phyloP scores from a whole-genome alignment of 2,888 invertebrate species.

The Peribatodes rhomboidaria region DNA sequence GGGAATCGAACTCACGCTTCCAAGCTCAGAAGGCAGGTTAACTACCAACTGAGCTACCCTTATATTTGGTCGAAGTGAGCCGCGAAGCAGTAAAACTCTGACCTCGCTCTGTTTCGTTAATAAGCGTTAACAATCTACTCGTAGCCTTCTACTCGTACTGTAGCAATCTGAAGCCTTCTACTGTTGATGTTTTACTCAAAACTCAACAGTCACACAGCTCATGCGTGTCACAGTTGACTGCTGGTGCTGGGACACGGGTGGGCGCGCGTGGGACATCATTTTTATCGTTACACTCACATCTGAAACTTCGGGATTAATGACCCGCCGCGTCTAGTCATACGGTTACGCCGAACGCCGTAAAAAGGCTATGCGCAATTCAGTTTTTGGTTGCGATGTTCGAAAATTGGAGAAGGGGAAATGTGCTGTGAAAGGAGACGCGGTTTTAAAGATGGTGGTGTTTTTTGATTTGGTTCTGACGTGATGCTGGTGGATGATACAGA shows the following conservation, averaged over 20 bases:
- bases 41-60: no score
- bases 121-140: no score
- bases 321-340: constrained; percentile 85
- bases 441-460: no score
- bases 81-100: no score
- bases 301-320: constrained; percentile 83
- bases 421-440: neutral
- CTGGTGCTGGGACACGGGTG: constrained; percentile 51
- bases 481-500: no score
- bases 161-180: no score
- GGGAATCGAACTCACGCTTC: no score
- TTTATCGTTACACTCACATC: constrained; percentile 80
- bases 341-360: constrained; percentile 84
- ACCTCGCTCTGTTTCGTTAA: no score
- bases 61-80: no score
- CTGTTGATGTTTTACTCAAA: neutral
- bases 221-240: constrained; percentile 49
- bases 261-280: constrained; percentile 70
- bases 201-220: neutral
- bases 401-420: constrained; percentile 18
- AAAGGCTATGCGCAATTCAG: constrained; percentile 84
- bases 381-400: constrained; percentile 61
- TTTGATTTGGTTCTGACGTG: no score
- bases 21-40: no score
- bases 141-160: no score